Base-by-base conservation (phyloP, 1,140 invertebrate species). In the Drosophila pectinifera region DNA sequence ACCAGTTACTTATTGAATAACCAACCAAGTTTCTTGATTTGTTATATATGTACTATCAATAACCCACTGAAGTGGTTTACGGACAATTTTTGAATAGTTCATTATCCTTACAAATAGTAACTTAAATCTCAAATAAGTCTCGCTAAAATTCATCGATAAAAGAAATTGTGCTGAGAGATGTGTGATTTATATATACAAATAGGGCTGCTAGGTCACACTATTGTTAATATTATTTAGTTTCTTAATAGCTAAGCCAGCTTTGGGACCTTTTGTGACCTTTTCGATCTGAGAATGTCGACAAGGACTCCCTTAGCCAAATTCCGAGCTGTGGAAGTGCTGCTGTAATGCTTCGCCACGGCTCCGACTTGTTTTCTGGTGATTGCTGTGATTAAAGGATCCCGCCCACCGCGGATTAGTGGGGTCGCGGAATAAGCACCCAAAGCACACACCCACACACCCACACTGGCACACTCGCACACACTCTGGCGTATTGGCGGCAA, bases 401-500 rank as follows among this genome's bases (percentile, higher is more conserved):
- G 45, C 45, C 45, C 31, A 14, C 55, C 55, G 56, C 43, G 57
- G 57, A 61, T 61, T 51, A 61, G 57, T 53, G 57, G 57, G 46
- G n/a, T 36, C 16, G 57, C 26, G 43, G 34, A 63, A 58, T 63
- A 63, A 63, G 38, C 53, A 41, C 34, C 20, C 36, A 22, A 76
- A 49, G 42, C 39, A 77, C 55, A 80, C 36, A 69, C 41, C 42
- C 14, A 61, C 18, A 26, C 53, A 26, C 51, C 31, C 42, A 20
- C 28, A 14, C 20, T 10, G 4, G 41, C 49, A 38, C 67, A 39
- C n/a, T n/a, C n/a, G n/a, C 45, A 45, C 22, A 46, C 36, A 38
- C 53, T 55, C 45, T 41, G 42, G 57, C 51, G 67, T 68, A 56
- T 56, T 73, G 75, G 78, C 43, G 67, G 62, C 73, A 78, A 81